Evolutionary conservation across 2,797 vertebrate genomes (phyloP), one percentile per base, ranked within the genome.

Genomic region (Aulostomus chinensis): DNA sequence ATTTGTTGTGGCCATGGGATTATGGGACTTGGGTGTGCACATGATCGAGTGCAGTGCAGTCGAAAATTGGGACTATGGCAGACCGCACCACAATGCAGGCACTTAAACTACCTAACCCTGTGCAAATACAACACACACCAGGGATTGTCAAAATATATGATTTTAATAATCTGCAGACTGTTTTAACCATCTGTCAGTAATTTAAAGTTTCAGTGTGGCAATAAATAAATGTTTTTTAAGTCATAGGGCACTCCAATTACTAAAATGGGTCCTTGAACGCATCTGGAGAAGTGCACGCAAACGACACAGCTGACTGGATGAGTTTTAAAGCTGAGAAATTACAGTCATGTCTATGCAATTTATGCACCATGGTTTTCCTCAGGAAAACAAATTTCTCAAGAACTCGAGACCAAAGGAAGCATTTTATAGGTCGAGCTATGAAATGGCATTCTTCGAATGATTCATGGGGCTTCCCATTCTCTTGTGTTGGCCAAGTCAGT

Each of bases 381-480:
- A 52, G 36, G 13, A 52, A 32, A 40, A 46, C 25, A 12, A 14
- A 51, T 18, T 13, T 46, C 9, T 13, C n/a, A 36, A 56, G 14
- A 51, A 30, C 16, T n/a, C 2, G 7, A 7, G 26, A 9, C 18
- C n/a, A 7, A 29, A 10, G 4, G 3, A 35, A 35, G n/a, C 3
- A 9, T 36, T 29, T 56, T 15, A 14, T 20, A 15, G 18, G 3
- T 15, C 3, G 14, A 32, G n/a, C 22, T 34, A 2, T 53, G 18
- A 60, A 63, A 54, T 18, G 14, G 18, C 58, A 74, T 76, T 77
- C 49, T 56, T 52, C 1, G n/a, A 42, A 66, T 73, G 58, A 74
- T 71, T 78, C 66, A 64, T 16, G 7, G 66, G 55, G 50, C 62
- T 76, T 75, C 63, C 62, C 69, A 57, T 75, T 75, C 53, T 66